Percentiles rank a stretch among this genome's conserved stretches.
These are phyloP conservation scores for Pelmatolapia mariae DNA, from an alignment of 2,113 vertebrate genomes.

Conservation along the genomic window DNA sequence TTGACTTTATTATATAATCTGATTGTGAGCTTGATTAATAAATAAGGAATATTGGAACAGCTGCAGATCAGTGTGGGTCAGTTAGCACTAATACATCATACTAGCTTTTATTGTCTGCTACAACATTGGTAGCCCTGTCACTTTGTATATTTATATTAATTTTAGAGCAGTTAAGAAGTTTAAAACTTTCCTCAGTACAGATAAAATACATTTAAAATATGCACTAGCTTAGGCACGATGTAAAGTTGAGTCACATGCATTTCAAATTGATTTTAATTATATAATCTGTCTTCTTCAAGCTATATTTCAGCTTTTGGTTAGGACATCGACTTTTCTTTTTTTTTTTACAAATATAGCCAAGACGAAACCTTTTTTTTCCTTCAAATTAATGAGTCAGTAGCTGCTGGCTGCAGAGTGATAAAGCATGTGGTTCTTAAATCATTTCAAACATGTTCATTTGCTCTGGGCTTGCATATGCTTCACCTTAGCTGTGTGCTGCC, in stretches of 20 bases:
- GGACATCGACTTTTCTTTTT: neutral
- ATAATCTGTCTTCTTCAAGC: neutral
- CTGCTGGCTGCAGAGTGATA: neutral
- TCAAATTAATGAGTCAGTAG: neutral
- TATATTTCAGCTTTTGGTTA: neutral
- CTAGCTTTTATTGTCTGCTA: neutral
- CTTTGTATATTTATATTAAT: neutral
- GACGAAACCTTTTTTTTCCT: accelerated
- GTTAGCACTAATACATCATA: neutral
- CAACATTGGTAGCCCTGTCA: accelerated
- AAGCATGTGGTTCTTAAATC: neutral
- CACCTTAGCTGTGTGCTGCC: neutral
- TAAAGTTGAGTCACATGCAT: accelerated
- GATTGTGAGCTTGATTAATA: neutral
- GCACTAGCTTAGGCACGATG: too few species aligned
- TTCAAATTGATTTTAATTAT: neutral
- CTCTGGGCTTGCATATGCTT: neutral
- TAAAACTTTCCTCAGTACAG: accelerated
- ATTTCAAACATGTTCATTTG: neutral
- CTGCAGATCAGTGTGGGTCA: neutral
- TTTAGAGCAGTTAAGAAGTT: neutral
- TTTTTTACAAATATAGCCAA: accelerated
- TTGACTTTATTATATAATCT: neutral
- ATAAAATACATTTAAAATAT: neutral
- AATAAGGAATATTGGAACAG: accelerated